These are phyloP conservation scores for Trogon melanurus DNA, from an alignment of 2,113 vertebrate species.

Conservation along the genomic window DNA sequence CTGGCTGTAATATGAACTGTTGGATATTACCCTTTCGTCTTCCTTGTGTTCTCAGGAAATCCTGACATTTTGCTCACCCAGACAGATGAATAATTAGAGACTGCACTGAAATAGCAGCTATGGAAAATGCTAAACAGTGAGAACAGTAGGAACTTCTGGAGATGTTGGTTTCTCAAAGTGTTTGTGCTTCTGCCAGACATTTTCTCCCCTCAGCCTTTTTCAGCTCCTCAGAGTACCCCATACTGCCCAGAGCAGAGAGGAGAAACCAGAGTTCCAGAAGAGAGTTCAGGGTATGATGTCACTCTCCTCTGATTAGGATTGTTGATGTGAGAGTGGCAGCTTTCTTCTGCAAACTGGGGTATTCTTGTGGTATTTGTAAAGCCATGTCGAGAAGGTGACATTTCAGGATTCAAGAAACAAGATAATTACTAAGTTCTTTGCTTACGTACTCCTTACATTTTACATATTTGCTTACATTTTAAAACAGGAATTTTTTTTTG, in stretches of 20 bases:
- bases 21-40: background rate
- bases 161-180: background rate
- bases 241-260: background rate
- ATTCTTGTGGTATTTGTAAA: background rate
- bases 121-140: background rate
- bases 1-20: background rate
- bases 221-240: background rate
- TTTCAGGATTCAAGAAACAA: background rate
- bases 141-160: background rate
- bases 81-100: background rate
- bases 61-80: background rate
- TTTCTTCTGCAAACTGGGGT: background rate
- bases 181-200: background rate
- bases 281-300: background rate
- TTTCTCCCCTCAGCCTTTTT: background rate
- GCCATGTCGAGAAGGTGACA: background rate
- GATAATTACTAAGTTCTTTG: background rate
- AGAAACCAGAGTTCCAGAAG: background rate
- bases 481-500: background rate
- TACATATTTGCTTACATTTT: background rate
- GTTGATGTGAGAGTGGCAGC: background rate
- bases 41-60: background rate
- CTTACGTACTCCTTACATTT: background rate
- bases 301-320: background rate
- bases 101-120: background rate